Evolutionary conservation across 2,113 vertebrate species (phyloP).

Genomic region (Passerina amoena): DNA sequence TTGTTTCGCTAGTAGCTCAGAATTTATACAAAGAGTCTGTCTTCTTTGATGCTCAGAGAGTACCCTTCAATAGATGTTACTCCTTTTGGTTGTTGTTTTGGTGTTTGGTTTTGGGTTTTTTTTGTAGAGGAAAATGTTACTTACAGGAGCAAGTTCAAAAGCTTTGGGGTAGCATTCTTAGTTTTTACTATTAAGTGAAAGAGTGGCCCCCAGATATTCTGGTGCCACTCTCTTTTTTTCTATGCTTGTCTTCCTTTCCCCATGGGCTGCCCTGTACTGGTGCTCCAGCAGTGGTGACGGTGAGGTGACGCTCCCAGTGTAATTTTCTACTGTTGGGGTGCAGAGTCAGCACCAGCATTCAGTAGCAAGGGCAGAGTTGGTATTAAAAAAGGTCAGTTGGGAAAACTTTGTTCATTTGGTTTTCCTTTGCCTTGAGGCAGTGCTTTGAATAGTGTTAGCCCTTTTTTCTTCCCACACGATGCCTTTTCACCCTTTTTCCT

Average conservation of each 20-base stretch:
- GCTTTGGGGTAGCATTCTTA: neutral
- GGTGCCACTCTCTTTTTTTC: neutral
- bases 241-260: neutral
- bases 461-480: neutral
- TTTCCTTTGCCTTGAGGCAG: slow-evolving; percentile 39
- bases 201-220: neutral
- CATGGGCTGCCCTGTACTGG: neutral
- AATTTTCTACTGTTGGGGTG: neutral
- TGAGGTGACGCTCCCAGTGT: slow-evolving; percentile 44
- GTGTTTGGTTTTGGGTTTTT: neutral
- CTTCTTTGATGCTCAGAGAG: neutral
- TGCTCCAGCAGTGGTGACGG: slow-evolving; percentile 46
- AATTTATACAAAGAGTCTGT: neutral
- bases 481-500: neutral
- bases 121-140: neutral
- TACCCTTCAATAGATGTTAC: neutral
- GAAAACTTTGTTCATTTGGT: neutral
- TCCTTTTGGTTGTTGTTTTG: neutral
- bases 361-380: slow-evolving; percentile 44
- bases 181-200: neutral
- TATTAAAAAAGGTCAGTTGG: slow-evolving; percentile 71
- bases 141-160: neutral
- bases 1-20: neutral
- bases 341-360: slow-evolving; percentile 11
- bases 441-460: neutral